These are phyloP conservation scores for Micrasema longulum DNA, from an alignment of 1,140 invertebrate genomes.

Conservation along the genomic window DNA sequence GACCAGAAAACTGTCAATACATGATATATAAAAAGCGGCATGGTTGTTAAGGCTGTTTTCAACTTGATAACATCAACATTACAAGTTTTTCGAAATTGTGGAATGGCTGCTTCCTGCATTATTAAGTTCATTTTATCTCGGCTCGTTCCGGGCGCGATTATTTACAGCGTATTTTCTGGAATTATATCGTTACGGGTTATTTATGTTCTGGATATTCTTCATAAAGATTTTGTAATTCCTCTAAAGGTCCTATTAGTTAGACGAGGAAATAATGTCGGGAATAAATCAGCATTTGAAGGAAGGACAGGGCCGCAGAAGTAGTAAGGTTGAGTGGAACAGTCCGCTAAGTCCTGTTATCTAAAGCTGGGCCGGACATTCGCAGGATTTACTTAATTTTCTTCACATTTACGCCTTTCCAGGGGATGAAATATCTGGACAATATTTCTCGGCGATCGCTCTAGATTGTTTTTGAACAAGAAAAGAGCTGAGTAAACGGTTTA, in stretches of 20 bases:
- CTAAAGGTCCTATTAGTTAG: conserved; percentile 19
- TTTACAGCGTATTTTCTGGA: not conserved
- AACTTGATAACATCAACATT: too few relatives aligned
- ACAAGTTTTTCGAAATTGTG: too few relatives aligned
- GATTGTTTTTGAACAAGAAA: conserved; percentile 10
- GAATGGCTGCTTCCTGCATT: too few relatives aligned
- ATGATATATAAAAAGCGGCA: too few relatives aligned
- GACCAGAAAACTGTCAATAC: too few relatives aligned
- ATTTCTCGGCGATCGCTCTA: conserved; percentile 7
- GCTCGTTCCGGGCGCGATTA: not conserved
- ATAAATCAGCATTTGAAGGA: conserved; percentile 22
- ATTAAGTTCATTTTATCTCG: too few relatives aligned
- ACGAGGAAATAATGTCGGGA: conserved; percentile 13
- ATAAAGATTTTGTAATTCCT: conserved; percentile 29
- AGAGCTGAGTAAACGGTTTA: not conserved
- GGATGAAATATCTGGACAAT: conserved; percentile 7
- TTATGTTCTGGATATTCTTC: conserved; percentile 22
- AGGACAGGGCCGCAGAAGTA: not conserved
- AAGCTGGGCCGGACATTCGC: conserved; percentile 30
- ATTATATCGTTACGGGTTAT: conserved; percentile 15
- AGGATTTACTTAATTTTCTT: conserved; percentile 32
- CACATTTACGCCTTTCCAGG: not conserved
- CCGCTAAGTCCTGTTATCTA: conserved; percentile 28
- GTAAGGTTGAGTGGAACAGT: not conserved
- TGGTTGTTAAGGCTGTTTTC: too few relatives aligned